Evolutionary conservation across 1,140 invertebrate species (phyloP).

Genomic region (Halictus rubicundus): DNA sequence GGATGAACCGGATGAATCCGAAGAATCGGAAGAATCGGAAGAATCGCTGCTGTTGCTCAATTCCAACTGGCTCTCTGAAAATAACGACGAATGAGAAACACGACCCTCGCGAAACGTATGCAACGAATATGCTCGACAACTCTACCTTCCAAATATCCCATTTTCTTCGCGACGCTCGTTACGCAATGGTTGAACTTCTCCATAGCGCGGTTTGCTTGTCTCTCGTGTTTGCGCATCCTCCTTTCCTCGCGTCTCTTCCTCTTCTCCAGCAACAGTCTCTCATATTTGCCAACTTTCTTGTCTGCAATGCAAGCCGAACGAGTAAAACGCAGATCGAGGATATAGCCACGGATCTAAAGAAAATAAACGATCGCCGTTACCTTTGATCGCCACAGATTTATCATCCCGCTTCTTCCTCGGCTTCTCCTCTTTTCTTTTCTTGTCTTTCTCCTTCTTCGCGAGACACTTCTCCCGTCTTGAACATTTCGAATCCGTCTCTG

Average conservation of each 20-base stretch:
- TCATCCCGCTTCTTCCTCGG: neutral
- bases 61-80: too few relatives aligned
- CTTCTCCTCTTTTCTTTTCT: neutral
- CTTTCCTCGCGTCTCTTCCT: neutral
- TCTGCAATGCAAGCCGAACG: neutral
- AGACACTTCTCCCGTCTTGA: too few relatives aligned
- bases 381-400: neutral
- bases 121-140: neutral
- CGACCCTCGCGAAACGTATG: neutral
- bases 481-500: too few relatives aligned
- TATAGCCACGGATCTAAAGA: too few relatives aligned
- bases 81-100: too few relatives aligned
- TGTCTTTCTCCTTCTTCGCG: neutral
- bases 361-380: too few relatives aligned
- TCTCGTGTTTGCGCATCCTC: constrained; percentile 1
- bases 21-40: neutral
- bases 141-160: constrained; percentile 14
- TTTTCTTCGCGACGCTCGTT: neutral
- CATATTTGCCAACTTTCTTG: neutral
- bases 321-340: too few relatives aligned
- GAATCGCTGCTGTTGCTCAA: neutral
- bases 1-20: neutral
- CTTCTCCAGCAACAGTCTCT: neutral
- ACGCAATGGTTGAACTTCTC: constrained; percentile 10
- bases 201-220: constrained; percentile 13